Percentiles rank a stretch among this genome's conserved stretches.
These are phyloP conservation scores for Cyanoliseus patagonus DNA, from an alignment of 2,113 vertebrate species.

Conservation along the genomic window DNA sequence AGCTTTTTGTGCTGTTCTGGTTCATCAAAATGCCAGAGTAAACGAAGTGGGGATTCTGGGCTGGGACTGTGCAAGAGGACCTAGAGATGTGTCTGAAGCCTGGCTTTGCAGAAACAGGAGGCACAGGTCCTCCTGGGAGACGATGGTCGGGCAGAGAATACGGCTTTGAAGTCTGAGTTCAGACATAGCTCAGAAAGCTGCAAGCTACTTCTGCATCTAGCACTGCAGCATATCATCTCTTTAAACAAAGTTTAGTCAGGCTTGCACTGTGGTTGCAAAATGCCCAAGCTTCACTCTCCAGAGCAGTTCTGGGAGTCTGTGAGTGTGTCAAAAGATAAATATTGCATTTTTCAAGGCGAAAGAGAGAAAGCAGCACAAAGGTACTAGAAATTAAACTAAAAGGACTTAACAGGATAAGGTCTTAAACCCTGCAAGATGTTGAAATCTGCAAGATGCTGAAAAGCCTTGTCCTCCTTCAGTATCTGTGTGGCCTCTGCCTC, in stretches of 20 bases:
- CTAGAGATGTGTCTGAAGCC: neutral
- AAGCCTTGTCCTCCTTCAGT: neutral
- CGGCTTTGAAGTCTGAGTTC: neutral
- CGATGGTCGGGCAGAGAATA: fast-evolving
- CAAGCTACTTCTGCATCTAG: neutral
- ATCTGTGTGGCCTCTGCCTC: neutral
- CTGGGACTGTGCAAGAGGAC: neutral
- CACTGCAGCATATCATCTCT: neutral
- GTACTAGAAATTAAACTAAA: neutral
- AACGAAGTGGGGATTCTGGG: neutral
- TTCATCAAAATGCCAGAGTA: neutral
- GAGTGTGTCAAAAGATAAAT: neutral
- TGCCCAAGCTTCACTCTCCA: neutral
- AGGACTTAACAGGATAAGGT: neutral
- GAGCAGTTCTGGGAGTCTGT: neutral
- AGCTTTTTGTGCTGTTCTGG: neutral
- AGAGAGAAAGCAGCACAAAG: neutral
- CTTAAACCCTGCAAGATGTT: neutral
- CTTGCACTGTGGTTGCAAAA: too few species aligned
- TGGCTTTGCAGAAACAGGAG: neutral
- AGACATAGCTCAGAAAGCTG: neutral
- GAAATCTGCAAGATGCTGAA: neutral
- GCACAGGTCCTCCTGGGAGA: neutral
- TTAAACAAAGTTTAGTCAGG: neutral
- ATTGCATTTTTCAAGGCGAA: neutral